Evolutionary conservation across 2,113 vertebrate genomes (phyloP).

Genomic region (Perca fluviatilis): DNA sequence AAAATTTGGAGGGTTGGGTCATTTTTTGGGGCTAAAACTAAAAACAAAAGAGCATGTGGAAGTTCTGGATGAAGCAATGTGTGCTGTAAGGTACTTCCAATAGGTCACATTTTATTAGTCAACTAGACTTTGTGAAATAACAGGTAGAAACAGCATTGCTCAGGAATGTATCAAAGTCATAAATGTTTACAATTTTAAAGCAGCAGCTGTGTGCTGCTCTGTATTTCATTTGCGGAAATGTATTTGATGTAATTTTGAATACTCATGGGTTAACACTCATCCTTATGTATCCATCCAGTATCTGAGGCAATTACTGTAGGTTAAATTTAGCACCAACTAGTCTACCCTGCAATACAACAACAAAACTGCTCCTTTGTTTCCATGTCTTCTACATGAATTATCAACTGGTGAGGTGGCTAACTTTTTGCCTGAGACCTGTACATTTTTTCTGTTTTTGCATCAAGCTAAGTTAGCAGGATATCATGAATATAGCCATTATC

Average conservation of each 20-base stretch:
- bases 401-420: not conserved
- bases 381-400: not conserved
- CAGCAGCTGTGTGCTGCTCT: conserved; percentile 3
- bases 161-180: not conserved
- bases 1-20: not conserved
- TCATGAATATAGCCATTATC: not conserved
- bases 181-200: not conserved
- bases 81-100: not conserved
- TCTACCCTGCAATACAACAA: not conserved
- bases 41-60: not conserved
- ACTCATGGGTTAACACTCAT: not conserved
- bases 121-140: not conserved
- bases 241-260: not conserved
- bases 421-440: not conserved
- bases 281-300: not conserved
- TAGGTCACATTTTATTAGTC: not conserved
- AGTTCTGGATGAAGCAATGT: not conserved
- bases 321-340: not conserved
- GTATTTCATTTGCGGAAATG: not conserved
- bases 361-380: not conserved
- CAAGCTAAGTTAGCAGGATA: not conserved
- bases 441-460: not conserved
- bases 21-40: not conserved
- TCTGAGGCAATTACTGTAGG: not conserved
- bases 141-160: not conserved